phyloP scores from a whole-genome alignment of 2,888 invertebrate species.

The Thumatha senex region DNA sequence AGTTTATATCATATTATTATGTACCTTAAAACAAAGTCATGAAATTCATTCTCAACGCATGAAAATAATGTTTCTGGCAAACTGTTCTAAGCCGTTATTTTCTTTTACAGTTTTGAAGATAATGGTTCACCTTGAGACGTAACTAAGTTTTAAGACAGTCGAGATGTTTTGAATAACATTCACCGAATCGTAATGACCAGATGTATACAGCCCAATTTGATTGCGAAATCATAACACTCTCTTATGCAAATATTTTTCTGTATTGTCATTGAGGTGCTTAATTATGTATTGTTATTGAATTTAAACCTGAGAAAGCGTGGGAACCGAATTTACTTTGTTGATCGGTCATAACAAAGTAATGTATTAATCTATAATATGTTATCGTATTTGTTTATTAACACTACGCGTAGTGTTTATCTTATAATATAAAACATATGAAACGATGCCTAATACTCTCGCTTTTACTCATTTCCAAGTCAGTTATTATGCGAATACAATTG shows the following conservation, averaged over 20 bases:
- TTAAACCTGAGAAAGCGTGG: slow-evolving; percentile 53
- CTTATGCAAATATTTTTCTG: slow-evolving; percentile 65
- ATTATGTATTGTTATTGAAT: slow-evolving; percentile 48
- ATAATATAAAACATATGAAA: neutral
- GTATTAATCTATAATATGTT: slow-evolving; percentile 18
- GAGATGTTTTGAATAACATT: slow-evolving; percentile 56
- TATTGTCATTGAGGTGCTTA: slow-evolving; percentile 54
- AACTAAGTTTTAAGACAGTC: slow-evolving; percentile 29
- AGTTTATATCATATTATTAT: no score
- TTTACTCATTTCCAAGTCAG: slow-evolving; percentile 60
- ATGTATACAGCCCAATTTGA: slow-evolving; percentile 54
- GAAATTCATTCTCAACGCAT: no score
- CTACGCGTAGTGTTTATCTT: slow-evolving; percentile 19
- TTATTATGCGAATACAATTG: slow-evolving; percentile 39
- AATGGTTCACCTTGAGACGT: slow-evolving; percentile 6
- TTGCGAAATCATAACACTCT: slow-evolving; percentile 59
- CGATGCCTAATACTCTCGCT: slow-evolving; percentile 60
- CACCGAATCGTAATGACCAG: slow-evolving; percentile 41
- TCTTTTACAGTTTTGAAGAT: no score
- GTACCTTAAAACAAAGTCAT: no score
- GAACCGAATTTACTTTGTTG: slow-evolving; percentile 35
- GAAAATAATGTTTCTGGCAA: no score
- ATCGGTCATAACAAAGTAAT: slow-evolving; percentile 23
- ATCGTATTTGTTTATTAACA: slow-evolving; percentile 4
- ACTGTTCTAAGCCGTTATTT: no score